Conservation (phyloP, 2,113 vertebrate genomes). For the Hippocampus barbouri region DNA sequence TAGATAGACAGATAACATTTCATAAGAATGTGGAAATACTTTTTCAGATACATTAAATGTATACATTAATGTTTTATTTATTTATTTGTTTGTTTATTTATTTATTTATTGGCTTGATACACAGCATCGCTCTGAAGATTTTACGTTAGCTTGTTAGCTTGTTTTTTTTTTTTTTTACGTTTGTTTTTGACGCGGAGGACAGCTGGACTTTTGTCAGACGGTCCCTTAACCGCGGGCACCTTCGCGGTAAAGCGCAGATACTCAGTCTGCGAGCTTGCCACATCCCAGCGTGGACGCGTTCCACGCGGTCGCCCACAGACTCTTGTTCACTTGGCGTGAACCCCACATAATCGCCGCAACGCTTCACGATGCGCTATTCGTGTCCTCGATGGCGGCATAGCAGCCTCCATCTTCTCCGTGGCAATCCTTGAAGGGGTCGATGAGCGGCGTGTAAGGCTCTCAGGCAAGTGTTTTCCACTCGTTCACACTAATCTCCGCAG, state of each 20-base stretch:
- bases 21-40: not conserved
- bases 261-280: not conserved
- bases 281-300: not conserved
- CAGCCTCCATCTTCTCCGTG: conserved; percentile 39
- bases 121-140: not conserved
- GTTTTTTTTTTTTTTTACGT: too few species aligned
- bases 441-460: conserved; percentile 41
- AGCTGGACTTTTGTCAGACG: not conserved
- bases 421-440: conserved; percentile 31
- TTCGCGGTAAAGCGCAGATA: not conserved
- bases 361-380: not conserved
- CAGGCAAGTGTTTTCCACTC: conserved; percentile 39
- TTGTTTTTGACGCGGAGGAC: not conserved
- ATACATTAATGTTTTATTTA: not conserved
- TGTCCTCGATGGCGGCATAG: conserved; percentile 16
- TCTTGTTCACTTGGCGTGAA: not conserved
- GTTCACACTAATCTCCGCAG: not conserved
- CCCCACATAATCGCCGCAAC: not conserved
- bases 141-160: not conserved
- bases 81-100: not conserved
- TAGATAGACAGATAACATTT: not conserved
- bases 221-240: not conserved
- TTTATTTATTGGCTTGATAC: not conserved
- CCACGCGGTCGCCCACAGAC: not conserved
- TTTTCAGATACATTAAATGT: too few species aligned